Evolutionary conservation across 2,113 vertebrate species (phyloP), one percentile per base, ranked within the genome.

Genomic region (Caranx melampygus): DNA sequence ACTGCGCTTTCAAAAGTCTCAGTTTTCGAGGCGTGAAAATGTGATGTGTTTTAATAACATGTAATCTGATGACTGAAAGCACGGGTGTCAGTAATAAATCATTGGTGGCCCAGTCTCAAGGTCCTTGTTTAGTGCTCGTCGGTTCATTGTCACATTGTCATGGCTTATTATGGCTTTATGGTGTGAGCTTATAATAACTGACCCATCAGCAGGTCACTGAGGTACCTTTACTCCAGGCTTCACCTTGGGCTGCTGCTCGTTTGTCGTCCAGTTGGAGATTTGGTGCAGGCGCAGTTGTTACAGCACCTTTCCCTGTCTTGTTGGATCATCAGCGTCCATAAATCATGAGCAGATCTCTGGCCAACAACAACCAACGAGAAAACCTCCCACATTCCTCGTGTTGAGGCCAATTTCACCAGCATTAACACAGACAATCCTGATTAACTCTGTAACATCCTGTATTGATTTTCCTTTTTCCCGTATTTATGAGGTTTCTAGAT

Each of bases 401-500:
- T 20, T 3, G 4, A 34, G 35, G 14, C 10, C 76, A 58, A 42
- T 80, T 67, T 71, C 11, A 15, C 20, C 18, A 3, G 49, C 44
- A 58, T 35, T n/a, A 73, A 15, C 83, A 60, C 72, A 44, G 44
- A 70, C 37, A 47, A 26, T 78, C 21, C 49, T 33, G 4, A 65
- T 79, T 35, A 68, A 69, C 16, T 72, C n/a, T 72, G 31, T 62
- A 49, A 67, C 54, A 42, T 64, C 26, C 52, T 6, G 4, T 4
- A 65, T 35, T 45, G 47, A 72, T 79, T 89, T 77, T 45, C 52
- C 42, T 8, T 3, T 62, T 72, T 59, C 31, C 49, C 75, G 31
- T 42, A 65, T 81, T 86, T 78, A 81, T 31, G 60, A 75, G 21
- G 2, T 72, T 85, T 75, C 74, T 73, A 83, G 70, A 78, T 87